These are phyloP conservation scores for Oryzias sinensis DNA, from an alignment of 2,797 vertebrate genomes.

Conservation along the genomic window DNA sequence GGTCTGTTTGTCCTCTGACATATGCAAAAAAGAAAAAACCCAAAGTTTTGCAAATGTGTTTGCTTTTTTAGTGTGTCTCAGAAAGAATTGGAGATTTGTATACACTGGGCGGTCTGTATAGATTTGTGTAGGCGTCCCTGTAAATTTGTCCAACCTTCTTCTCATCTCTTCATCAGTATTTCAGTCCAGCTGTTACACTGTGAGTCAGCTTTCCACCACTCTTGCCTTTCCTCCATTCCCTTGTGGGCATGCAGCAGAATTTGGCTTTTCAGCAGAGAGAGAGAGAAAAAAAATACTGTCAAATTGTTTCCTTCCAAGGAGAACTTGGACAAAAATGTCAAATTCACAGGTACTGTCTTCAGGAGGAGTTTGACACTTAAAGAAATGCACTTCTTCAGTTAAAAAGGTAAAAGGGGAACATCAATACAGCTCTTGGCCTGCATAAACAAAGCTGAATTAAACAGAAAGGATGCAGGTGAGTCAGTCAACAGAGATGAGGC, in stretches of 20 bases:
- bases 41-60: background rate
- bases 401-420: conserved; percentile 2
- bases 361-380: conserved; percentile 3
- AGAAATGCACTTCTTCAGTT: background rate
- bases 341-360: conserved; percentile 2
- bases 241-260: background rate
- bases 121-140: too few species aligned
- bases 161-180: conserved; percentile 25
- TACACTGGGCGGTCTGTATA: conserved; percentile 3
- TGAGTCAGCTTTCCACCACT: conserved; percentile 29
- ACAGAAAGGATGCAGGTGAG: conserved; percentile 3
- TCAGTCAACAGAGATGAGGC: background rate
- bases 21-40: conserved; percentile 2
- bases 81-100: conserved; percentile 8
- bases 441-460: background rate
- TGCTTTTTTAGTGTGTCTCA: background rate
- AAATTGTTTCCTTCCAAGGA: conserved; percentile 1
- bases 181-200: conserved; percentile 29
- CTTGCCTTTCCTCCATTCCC: conserved; percentile 19
- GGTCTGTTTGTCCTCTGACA: background rate
- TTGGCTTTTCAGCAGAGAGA: background rate
- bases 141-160: background rate
- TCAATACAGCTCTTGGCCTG: background rate
- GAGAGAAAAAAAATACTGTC: conserved; percentile 3
- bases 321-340: conserved; percentile 5